Percentiles rank a stretch among this genome's conserved stretches.
Evolutionary conservation across 2,113 vertebrate genomes (phyloP).

Genomic region (Tachuris rubrigastra): DNA sequence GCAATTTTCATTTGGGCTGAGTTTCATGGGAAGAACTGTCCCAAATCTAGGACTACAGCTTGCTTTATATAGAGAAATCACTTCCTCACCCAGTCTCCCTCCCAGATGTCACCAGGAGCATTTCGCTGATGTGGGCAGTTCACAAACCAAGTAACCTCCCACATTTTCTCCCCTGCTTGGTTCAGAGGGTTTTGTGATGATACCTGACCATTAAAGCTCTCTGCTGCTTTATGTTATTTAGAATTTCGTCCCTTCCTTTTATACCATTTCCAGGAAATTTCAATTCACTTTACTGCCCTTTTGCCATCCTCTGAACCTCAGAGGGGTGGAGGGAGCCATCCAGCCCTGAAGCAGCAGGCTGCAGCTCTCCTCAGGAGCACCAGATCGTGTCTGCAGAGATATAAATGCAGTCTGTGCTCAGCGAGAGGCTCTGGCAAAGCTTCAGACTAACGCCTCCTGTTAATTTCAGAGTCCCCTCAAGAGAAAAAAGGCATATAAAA

Average conservation of each 20-base stretch:
- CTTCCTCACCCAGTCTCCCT: background rate
- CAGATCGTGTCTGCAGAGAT: background rate
- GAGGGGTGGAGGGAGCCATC: background rate
- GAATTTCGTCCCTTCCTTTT: background rate
- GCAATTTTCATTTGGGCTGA: background rate
- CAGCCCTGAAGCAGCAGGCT: constrained; percentile 26
- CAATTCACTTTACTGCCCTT: constrained; percentile 5
- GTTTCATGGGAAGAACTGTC: background rate
- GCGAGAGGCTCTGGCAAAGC: constrained; percentile 13
- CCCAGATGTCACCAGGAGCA: background rate
- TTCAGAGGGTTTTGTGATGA: background rate
- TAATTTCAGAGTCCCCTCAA: constrained; percentile 33
- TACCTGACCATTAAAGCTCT: constrained; percentile 29
- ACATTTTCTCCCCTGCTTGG: background rate
- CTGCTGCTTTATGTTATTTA: constrained; percentile 19
- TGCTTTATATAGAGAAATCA: background rate
- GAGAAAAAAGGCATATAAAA: constrained; percentile 48
- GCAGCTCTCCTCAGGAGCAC: background rate
- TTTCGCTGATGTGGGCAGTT: background rate
- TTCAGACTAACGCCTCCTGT: background rate
- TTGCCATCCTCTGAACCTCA: background rate
- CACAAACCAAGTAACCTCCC: background rate
- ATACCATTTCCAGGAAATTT: constrained; percentile 23
- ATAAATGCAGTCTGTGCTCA: constrained; percentile 40
- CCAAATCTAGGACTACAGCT: background rate